Percentiles rank a stretch among this genome's conserved stretches.
Evolutionary conservation across 1,140 invertebrate species (phyloP).

Genomic region (Formica selysi): DNA sequence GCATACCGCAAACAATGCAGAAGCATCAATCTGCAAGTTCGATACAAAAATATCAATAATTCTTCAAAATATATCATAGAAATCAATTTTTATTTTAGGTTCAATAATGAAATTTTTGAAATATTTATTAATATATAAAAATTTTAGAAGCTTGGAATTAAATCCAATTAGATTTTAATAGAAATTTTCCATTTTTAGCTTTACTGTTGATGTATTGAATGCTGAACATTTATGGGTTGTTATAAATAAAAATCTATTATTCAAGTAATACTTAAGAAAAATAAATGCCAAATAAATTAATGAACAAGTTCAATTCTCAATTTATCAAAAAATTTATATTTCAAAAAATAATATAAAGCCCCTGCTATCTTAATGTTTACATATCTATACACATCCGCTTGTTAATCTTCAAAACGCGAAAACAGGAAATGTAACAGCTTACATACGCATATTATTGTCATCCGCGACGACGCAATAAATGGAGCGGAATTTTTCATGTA

Average conservation of each 20-base stretch:
- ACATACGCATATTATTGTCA: not conserved
- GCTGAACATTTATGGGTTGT: not conserved
- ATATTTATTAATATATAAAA: not conserved
- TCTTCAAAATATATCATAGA: not conserved
- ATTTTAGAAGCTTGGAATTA: not conserved
- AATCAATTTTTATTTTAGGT: not conserved
- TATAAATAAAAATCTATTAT: not conserved
- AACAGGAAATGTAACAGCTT: slow-evolving; percentile 19
- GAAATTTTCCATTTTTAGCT: not conserved
- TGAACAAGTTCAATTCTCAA: not conserved
- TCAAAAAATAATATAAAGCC: not conserved
- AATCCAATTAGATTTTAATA: not conserved
- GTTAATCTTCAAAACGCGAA: slow-evolving; percentile 23
- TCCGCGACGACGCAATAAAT: not conserved
- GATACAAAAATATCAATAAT: not conserved
- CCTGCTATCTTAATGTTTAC: not conserved
- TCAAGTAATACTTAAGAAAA: not conserved
- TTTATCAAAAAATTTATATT: slow-evolving; percentile 8
- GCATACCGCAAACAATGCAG: not conserved
- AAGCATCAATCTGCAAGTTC: slow-evolving; percentile 11
- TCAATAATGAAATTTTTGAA: not conserved
- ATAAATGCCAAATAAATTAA: not conserved
- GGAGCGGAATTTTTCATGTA: slow-evolving; percentile 19
- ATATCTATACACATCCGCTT: not conserved
- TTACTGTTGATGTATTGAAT: not conserved